Percentiles rank a stretch among this genome's conserved stretches.
Evolutionary conservation across 1,140 invertebrate species (phyloP).

Genomic region (Sminthurides bifidus): DNA sequence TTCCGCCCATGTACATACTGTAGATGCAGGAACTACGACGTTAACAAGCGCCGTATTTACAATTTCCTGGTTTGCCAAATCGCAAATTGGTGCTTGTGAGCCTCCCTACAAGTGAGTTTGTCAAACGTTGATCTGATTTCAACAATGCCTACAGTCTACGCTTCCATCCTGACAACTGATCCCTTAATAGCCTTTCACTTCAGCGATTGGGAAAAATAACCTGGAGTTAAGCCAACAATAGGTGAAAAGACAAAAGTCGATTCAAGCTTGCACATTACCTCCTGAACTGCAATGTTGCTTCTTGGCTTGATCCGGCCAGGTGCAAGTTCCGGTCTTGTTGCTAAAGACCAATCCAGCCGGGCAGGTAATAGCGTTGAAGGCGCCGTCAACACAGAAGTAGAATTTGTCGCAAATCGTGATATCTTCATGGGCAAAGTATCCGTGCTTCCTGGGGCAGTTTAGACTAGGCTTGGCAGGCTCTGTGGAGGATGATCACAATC

Average conservation of each 20-base stretch:
- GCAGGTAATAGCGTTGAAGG: constrained; percentile 78
- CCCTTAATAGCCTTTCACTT: too few species aligned
- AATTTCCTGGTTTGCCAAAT: too few species aligned
- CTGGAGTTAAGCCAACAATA: too few species aligned
- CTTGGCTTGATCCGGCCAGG: constrained; percentile 80
- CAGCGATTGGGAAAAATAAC: too few species aligned
- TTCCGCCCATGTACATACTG: too few species aligned
- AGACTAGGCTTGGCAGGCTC: constrained; percentile 57
- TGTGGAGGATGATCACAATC: constrained; percentile 37
- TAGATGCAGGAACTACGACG: too few species aligned
- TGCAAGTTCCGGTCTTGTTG: constrained; percentile 74
- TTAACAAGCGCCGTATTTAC: too few species aligned
- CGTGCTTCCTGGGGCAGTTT: constrained; percentile 71
- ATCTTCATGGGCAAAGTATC: constrained; percentile 77
- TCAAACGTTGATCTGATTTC: too few species aligned
- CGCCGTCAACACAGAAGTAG: constrained; percentile 79
- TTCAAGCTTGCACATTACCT: constrained; percentile 38
- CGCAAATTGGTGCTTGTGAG: too few species aligned
- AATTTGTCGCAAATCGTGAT: constrained; percentile 69
- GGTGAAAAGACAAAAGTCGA: not conserved
- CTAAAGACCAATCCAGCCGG: constrained; percentile 78
- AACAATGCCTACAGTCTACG: too few species aligned
- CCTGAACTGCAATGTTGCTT: constrained; percentile 68
- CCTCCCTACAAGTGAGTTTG: too few species aligned
- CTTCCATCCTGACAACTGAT: too few species aligned